Base-by-base conservation (phyloP, 2,888 invertebrate genomes). In the Elegia similella region DNA sequence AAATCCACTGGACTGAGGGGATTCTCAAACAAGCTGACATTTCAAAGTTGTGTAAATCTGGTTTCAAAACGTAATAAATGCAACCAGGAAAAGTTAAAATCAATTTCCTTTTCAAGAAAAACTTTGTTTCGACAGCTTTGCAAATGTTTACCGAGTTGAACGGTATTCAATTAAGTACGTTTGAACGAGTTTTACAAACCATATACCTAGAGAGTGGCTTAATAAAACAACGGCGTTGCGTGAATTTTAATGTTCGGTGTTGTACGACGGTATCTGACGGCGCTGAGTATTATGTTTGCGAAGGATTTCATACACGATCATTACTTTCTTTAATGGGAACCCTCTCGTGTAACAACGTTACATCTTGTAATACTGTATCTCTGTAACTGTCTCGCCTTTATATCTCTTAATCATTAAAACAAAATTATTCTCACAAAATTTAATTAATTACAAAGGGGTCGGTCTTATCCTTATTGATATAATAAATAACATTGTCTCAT, bases 61-160 rank as follows among this genome's bases (percentile, higher is more conserved):
- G 10, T 34, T 13, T 13, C 29, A 13, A 32, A 32, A 44, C 44
- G 34, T 53, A 63, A 61, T 61, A 67, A 65, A 70, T 66, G 52
- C 63, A 68, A 56, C 62, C 60, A 65, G 61, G 52, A 55, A 65
- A 73, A 69, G 67, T 73, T 72, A 57, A 70, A 75, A 75, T 71
- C 66, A 72, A 73, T 75, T 75, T 74, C 69, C 63, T 63, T 69
- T 69, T 69, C 58, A 59, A 58, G 59, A 61, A 58, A 63, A 71
- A 74, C 64, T 75, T 75, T 73, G 72, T 76, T 77, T 72, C 65
- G 69, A 73, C 72, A 72, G 68, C 61, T 74, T 73, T 68, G 59
- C 67, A 73, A 74, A 75, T 70, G 71, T 70, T 72, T 70, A 70
- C 69, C 62, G 70, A 77, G 74, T 75, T 76, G 66, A 72, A 73